phyloP scores from a whole-genome alignment of 2,888 invertebrate species.

The Macaria notata region DNA sequence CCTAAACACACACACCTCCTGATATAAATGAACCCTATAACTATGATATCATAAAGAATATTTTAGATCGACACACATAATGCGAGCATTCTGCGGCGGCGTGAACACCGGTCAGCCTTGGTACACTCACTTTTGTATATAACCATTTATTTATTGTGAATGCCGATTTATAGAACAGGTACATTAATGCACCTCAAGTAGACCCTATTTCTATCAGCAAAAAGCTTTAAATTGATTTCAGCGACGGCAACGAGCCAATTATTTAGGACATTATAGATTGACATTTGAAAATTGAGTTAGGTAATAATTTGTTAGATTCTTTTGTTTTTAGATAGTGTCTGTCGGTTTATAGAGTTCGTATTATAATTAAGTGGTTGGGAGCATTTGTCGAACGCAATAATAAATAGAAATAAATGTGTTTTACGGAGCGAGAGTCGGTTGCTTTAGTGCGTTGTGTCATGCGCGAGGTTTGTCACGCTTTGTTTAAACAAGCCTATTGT shows the following conservation, averaged over 20 bases:
- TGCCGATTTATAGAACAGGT: slow-evolving; percentile 51
- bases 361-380: slow-evolving; percentile 5
- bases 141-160: slow-evolving; percentile 54
- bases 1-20: slow-evolving; percentile 23
- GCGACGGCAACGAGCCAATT: slow-evolving; percentile 17
- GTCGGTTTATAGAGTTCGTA: slow-evolving; percentile 6
- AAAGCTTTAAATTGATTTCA: slow-evolving; percentile 39
- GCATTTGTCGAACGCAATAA: neutral
- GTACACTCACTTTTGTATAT: slow-evolving; percentile 65
- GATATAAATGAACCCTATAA: slow-evolving; percentile 34
- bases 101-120: slow-evolving; percentile 62
- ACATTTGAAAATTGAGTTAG: slow-evolving; percentile 48
- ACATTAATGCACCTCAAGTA: slow-evolving; percentile 34
- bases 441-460: neutral
- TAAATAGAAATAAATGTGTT: slow-evolving; percentile 1
- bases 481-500: too few relatives aligned
- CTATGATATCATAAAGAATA: slow-evolving; percentile 41
- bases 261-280: slow-evolving; percentile 46
- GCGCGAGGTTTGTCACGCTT: too few relatives aligned
- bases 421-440: neutral
- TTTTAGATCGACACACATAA: slow-evolving; percentile 47
- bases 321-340: slow-evolving; percentile 39
- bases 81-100: slow-evolving; percentile 49
- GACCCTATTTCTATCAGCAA: slow-evolving; percentile 37
- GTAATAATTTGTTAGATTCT: slow-evolving; percentile 44